phyloP scores from a whole-genome alignment of 2,888 invertebrate species.

The Synanthedon formicaeformis region DNA sequence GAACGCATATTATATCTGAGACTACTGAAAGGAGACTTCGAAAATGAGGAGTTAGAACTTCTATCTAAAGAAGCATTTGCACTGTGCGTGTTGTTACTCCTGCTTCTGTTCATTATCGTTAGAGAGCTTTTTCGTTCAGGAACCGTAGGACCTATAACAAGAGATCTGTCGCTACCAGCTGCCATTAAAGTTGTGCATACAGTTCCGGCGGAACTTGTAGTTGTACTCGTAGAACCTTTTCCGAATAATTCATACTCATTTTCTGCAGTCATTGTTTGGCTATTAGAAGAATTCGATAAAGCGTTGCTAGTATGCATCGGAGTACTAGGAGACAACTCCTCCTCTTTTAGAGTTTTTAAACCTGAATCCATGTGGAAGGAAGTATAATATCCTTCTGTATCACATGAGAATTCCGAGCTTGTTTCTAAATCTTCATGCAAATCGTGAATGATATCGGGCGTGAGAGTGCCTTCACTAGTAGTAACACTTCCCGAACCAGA shows the following conservation, averaged over 20 bases:
- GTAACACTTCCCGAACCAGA: conserved; percentile 87
- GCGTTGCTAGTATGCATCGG: conserved; percentile 80
- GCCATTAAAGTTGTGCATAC: conserved; percentile 87
- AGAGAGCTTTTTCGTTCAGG: conserved; percentile 86
- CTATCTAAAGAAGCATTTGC: conserved; percentile 71
- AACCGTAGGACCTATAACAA: conserved; percentile 78
- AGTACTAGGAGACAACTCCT: conserved; percentile 72
- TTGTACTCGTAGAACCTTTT: conserved; percentile 91
- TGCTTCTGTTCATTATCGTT: conserved; percentile 69
- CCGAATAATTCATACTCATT: conserved; percentile 92
- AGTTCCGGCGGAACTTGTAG: conserved; percentile 90
- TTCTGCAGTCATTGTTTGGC: conserved; percentile 81
- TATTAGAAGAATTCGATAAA: conserved; percentile 77
- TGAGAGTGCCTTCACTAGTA: conserved; percentile 86
- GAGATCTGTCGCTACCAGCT: conserved; percentile 73
- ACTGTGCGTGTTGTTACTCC: conserved; percentile 61
- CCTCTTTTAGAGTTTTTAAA: conserved; percentile 84
- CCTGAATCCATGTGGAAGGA: conserved; percentile 98
- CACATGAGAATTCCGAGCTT: conserved; percentile 93
- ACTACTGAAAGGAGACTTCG: conserved; percentile 53
- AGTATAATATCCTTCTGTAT: conserved; percentile 97
- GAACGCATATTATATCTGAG: conserved; percentile 46
- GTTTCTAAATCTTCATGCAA: conserved; percentile 87
- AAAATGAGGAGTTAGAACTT: conserved; percentile 49
- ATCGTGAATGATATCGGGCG: conserved; percentile 85